These are phyloP conservation scores for Ptilonorhynchus violaceus DNA, from an alignment of 2,113 vertebrate genomes.

Conservation along the genomic window DNA sequence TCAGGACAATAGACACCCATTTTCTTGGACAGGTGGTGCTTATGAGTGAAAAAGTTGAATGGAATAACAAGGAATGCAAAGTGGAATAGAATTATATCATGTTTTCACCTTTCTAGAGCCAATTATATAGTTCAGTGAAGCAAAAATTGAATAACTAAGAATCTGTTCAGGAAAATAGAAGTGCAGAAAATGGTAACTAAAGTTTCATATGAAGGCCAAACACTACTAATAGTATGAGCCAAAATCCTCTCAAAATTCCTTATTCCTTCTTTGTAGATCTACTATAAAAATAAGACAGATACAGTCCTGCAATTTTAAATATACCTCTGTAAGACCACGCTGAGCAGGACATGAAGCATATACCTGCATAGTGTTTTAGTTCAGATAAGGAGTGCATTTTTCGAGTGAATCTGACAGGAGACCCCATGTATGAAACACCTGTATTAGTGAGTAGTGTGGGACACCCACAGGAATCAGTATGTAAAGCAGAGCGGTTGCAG, in stretches of 20 bases:
- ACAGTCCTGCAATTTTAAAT: not conserved
- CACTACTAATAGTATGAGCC: not conserved
- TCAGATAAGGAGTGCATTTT: not conserved
- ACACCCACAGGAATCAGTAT: not conserved
- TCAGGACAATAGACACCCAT: not conserved
- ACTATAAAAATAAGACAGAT: not conserved
- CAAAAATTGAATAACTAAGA: not conserved
- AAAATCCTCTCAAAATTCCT: not conserved
- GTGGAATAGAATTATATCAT: not conserved
- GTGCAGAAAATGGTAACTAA: not conserved
- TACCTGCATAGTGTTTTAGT: not conserved
- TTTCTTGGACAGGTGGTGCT: not conserved
- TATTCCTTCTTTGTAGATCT: not conserved
- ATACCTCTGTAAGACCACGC: not conserved
- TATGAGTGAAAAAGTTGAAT: not conserved
- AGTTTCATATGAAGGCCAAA: not conserved
- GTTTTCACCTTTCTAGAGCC: not conserved
- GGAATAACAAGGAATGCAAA: not conserved
- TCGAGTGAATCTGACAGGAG: not conserved
- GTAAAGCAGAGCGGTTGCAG: not conserved
- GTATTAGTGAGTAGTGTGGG: not conserved
- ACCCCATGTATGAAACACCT: not conserved
- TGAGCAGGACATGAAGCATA: not conserved
- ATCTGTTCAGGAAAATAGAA: not conserved
- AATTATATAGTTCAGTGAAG: not conserved